These are phyloP conservation scores for Euzetes globulus DNA, from an alignment of 2,888 invertebrate species.

Conservation along the genomic window DNA sequence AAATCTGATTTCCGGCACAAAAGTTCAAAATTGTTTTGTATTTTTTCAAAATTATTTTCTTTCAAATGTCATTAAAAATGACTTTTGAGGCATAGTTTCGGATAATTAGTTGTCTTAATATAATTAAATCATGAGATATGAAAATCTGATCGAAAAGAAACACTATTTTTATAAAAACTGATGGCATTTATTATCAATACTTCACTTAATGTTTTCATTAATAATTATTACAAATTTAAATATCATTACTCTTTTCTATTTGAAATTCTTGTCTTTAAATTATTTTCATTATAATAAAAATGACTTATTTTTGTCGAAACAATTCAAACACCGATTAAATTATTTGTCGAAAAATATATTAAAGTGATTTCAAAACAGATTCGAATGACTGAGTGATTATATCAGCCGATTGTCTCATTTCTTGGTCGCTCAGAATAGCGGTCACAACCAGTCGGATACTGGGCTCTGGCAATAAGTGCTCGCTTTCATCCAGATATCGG, in stretches of 20 bases:
- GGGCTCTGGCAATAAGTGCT: constrained; percentile 59
- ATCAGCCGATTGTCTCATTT: constrained; percentile 49
- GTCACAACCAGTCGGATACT: constrained; percentile 66
- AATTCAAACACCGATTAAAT: constrained; percentile 4
- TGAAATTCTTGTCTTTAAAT: not conserved
- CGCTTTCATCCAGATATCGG: constrained; percentile 61
- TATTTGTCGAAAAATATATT: not conserved
- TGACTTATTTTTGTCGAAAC: not conserved
- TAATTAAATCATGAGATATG: constrained; percentile 13
- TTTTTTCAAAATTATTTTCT: not conserved
- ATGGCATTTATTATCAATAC: constrained; percentile 1
- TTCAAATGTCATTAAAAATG: not conserved
- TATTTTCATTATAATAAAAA: constrained; percentile 14
- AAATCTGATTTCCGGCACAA: not conserved
- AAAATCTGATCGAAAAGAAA: not conserved
- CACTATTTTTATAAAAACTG: not conserved
- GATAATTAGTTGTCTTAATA: not conserved
- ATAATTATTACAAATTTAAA: not conserved
- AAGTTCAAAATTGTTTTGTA: not conserved
- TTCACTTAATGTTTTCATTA: not conserved
- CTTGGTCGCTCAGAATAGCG: constrained; percentile 56
- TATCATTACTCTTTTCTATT: not conserved
- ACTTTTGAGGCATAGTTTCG: not conserved
- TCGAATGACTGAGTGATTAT: constrained; percentile 33
- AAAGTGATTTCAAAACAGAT: not conserved